phyloP scores from a whole-genome alignment of 2,113 vertebrate species.

The Neotragus moschatus region DNA sequence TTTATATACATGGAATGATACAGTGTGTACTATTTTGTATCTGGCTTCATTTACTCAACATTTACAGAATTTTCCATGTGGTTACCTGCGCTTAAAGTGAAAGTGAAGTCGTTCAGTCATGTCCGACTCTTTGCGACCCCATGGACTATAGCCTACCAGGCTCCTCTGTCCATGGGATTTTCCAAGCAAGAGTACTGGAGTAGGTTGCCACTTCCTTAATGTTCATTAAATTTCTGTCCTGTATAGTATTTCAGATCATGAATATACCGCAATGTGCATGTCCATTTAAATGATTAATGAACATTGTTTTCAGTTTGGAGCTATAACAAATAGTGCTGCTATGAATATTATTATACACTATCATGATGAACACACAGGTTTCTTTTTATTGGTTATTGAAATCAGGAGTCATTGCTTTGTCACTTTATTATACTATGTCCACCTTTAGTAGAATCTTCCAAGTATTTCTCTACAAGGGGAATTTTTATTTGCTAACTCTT shows the following conservation, averaged over 20 bases:
- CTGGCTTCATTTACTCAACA: background rate
- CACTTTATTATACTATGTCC: background rate
- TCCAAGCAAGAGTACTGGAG: background rate
- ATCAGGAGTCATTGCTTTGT: background rate
- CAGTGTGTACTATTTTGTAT: background rate
- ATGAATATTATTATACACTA: background rate
- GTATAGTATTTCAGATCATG: background rate
- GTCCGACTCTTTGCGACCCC: background rate
- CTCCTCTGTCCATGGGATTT: background rate
- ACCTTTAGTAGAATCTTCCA: background rate
- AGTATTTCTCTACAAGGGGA: background rate
- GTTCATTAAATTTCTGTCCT: background rate
- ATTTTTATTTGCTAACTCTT: background rate
- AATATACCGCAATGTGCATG: background rate
- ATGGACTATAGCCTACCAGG: background rate
- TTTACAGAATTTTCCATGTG: background rate
- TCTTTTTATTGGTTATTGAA: background rate
- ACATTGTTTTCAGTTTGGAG: background rate
- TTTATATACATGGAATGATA: background rate
- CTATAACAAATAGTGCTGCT: background rate
- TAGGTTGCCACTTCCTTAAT: background rate
- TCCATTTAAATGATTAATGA: background rate
- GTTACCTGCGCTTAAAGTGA: background rate
- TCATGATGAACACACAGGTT: background rate
- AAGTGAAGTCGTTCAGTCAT: accelerated